Conservation (phyloP, 2,113 vertebrate species). For the Falcunculus frontatus region DNA sequence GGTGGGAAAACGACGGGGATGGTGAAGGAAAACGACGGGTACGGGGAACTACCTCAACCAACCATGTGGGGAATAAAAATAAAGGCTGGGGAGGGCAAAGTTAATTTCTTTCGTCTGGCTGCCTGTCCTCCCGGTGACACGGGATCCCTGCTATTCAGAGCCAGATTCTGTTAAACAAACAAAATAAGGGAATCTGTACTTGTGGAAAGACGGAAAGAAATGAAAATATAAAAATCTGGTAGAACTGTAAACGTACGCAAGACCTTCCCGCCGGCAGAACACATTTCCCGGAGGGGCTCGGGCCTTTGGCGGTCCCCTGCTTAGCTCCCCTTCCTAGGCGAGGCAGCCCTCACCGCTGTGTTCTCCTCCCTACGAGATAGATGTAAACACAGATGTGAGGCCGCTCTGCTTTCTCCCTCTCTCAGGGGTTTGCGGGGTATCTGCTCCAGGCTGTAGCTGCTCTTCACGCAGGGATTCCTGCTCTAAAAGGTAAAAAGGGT, state of each 20-base stretch:
- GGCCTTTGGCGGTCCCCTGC: background rate
- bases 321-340: background rate
- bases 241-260: background rate
- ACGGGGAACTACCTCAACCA: background rate
- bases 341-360: background rate
- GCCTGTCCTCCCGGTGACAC: background rate
- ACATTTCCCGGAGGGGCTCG: background rate
- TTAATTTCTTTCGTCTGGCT: slow-evolving; percentile 32
- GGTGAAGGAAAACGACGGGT: background rate
- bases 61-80: background rate
- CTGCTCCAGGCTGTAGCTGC: background rate
- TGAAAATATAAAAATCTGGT: background rate
- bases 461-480: background rate
- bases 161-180: slow-evolving; percentile 31
- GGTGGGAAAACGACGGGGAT: background rate
- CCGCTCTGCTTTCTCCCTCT: background rate
- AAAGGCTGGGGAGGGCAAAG: background rate
- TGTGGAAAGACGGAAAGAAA: background rate
- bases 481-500: background rate
- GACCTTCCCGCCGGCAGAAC: background rate
- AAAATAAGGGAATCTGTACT: background rate
- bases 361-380: background rate
- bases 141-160: slow-evolving; percentile 21
- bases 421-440: background rate
- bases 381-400: background rate